Conservation (phyloP, 1,140 invertebrate genomes). For the Euura saliciscinereae region DNA sequence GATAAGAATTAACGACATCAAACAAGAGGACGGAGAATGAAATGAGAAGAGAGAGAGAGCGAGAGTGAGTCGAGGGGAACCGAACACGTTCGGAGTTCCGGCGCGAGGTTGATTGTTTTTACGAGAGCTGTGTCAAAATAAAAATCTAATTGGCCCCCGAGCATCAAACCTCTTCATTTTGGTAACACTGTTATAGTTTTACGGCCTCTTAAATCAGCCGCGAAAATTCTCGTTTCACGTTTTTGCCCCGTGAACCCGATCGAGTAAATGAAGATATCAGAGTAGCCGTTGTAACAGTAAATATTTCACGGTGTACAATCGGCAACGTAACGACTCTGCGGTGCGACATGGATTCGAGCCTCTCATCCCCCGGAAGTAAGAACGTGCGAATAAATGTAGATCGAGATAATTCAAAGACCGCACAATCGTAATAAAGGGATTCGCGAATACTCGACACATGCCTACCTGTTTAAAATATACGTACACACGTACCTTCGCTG, state of each 20-base stretch:
- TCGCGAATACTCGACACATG: too few relatives aligned
- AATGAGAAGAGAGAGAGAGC: neutral
- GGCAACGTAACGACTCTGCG: too few relatives aligned
- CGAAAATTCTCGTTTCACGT: neutral
- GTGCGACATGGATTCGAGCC: too few relatives aligned
- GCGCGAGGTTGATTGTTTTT: conserved; percentile 41
- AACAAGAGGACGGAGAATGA: too few relatives aligned
- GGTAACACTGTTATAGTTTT: conserved; percentile 54
- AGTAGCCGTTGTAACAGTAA: neutral
- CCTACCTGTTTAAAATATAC: too few relatives aligned
- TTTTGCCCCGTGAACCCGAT: neutral
- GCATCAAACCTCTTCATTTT: conserved; percentile 54
- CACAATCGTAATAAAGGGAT: too few relatives aligned
- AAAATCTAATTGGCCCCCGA: conserved; percentile 44
- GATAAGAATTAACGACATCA: too few relatives aligned
- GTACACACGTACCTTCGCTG: too few relatives aligned
- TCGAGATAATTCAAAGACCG: too few relatives aligned
- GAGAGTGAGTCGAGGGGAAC: neutral
- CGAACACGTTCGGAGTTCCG: neutral
- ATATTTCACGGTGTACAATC: neutral
- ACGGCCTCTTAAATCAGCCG: conserved; percentile 29
- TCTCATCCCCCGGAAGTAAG: too few relatives aligned
- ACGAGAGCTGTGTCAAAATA: conserved; percentile 10
- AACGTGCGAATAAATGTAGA: too few relatives aligned
- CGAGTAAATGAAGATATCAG: conserved; percentile 5